Percentiles rank a stretch among this genome's conserved stretches.
Evolutionary conservation across 2,797 vertebrate species (phyloP).

Genomic region (Dromococcyx pavoninus): DNA sequence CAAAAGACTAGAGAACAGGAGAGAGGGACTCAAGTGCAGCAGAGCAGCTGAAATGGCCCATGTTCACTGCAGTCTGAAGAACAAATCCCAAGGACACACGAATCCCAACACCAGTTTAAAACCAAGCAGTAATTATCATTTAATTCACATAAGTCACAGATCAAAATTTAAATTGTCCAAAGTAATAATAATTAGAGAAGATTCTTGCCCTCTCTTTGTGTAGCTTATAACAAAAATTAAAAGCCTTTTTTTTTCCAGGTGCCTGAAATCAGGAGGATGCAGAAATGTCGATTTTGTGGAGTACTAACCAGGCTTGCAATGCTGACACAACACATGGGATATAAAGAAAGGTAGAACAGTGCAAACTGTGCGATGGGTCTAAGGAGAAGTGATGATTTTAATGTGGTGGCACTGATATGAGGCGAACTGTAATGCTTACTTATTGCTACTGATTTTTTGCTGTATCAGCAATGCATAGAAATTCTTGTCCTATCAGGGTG

Average conservation of each 20-base stretch:
- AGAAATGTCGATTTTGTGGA: neutral
- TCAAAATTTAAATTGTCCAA: neutral
- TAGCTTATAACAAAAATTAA: neutral
- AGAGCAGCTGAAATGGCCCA: neutral
- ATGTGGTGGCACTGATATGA: neutral
- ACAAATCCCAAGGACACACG: neutral
- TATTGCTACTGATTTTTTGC: neutral
- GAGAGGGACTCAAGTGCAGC: neutral
- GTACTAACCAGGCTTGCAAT: neutral
- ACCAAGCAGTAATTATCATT: neutral
- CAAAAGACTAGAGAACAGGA: neutral
- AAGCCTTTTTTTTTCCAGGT: neutral
- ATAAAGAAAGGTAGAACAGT: neutral
- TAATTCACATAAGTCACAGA: neutral
- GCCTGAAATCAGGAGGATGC: neutral
- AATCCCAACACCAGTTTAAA: neutral
- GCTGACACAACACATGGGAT: neutral
- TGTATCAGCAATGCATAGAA: neutral
- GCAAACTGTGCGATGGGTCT: fast-evolving
- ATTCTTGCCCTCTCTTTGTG: neutral
- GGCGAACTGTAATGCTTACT: neutral
- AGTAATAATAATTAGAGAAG: neutral
- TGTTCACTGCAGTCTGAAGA: neutral
- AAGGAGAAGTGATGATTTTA: neutral
- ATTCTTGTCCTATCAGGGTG: neutral